Conservation (phyloP, 1,140 invertebrate genomes). For the Lysiphlebus fabarum region DNA sequence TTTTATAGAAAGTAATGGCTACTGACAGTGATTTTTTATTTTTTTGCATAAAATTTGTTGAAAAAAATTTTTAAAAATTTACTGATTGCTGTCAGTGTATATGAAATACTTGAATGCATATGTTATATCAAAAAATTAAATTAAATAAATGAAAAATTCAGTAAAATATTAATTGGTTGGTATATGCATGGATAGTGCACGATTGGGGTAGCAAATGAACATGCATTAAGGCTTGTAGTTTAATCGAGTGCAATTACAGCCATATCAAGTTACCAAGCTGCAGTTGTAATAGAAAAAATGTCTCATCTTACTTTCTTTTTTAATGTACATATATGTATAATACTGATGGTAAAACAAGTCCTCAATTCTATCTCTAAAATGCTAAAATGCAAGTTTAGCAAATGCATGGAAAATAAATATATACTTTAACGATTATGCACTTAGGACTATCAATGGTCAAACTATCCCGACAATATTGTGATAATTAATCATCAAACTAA, state of each 20-base stretch:
- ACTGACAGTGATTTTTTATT: no score
- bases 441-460: no score
- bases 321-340: no score
- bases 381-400: neutral
- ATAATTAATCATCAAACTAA: constrained; percentile 15
- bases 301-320: no score
- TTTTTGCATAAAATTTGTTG: no score
- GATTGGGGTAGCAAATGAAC: no score
- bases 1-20: no score
- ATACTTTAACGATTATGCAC: neutral
- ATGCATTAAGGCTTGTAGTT: constrained; percentile 8
- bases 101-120: no score
- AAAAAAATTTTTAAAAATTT: no score
- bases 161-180: no score
- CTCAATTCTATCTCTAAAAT: constrained; percentile 17
- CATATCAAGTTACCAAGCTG: constrained; percentile 23
- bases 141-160: neutral
- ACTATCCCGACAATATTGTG: neutral
- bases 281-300: constrained; percentile 5
- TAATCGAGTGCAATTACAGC: constrained; percentile 32
- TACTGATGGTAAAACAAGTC: neutral
- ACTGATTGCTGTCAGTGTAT: no score
- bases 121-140: neutral
- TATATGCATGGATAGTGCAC: no score
- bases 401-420: neutral